Base-by-base conservation (phyloP, 2,888 invertebrate genomes). In the Cryptops parisi region DNA sequence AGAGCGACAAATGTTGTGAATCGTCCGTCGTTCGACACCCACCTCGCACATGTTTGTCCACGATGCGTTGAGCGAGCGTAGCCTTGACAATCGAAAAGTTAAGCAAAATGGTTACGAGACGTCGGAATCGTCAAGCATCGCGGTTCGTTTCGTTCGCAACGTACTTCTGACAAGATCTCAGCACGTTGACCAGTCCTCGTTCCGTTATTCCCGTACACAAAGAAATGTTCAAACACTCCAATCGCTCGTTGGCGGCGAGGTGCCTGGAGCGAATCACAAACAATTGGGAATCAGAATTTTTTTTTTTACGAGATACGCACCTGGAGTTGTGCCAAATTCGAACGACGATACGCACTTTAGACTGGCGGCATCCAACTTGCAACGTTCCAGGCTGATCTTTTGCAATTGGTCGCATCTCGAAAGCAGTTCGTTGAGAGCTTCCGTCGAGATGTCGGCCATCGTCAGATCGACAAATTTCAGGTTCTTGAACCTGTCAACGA, bases 401-500 rank as follows among this genome's bases (percentile, higher is more conserved):
- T 78, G 79, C 27, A 93, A 72, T 12, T 75, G 72, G 3, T 75
- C 74, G 67, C 89, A 90, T 4, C 78, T 74, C 1, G 71, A 68
- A 33, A 93, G 72, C n/a, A 79, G 59, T 43, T 67, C 60, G 43
- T 64, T 64, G 25, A 70, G 57, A 3, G 62, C 60, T 38, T 58
- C 51, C 15, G 71, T 62, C 17, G 79, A 75, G 26, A 86, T 74
- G 0, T 78, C 73, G 0, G 81, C 76, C 81, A 90, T 84, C 64
- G 88, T 87, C 12, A 93, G 73, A 69, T 93, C 93, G 57, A 93
- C 70, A 68, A 81, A 89, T 63, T 86, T 82, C n/a, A 93, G 33
- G 33, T 9, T 33, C 33, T 33, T 33, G 33, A 33, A 33, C 15
- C 33, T 33, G 6, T 33, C 15, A 15, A 9, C 9, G 15, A 33